phyloP scores from a whole-genome alignment of 2,888 invertebrate species.

The Chaetogeoica ovagalla region DNA sequence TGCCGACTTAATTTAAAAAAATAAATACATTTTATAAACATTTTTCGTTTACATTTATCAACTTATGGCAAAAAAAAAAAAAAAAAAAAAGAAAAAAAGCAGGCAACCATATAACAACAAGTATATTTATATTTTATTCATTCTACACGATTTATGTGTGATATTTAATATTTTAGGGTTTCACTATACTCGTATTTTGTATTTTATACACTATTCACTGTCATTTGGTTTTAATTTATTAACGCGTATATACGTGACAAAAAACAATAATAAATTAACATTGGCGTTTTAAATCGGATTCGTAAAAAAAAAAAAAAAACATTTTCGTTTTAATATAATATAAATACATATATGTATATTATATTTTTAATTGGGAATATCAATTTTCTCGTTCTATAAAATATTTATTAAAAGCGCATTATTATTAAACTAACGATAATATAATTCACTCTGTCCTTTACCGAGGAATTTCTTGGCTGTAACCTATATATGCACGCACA shows the following conservation, averaged over 20 bases:
- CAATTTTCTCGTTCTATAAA: not conserved
- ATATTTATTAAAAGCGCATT: slow-evolving; percentile 1
- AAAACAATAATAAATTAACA: not conserved
- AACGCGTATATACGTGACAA: not conserved
- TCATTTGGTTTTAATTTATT: slow-evolving; percentile 3
- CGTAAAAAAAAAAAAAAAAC: slow-evolving; percentile 3
- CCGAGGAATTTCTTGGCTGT: no score
- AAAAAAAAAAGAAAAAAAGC: no score
- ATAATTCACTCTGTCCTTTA: not conserved
- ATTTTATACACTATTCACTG: not conserved
- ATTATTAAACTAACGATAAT: not conserved
- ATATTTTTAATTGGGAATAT: not conserved
- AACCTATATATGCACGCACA: no score
- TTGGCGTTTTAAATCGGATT: not conserved
- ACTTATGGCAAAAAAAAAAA: not conserved
- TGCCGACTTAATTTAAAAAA: slow-evolving; percentile 3
- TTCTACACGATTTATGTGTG: not conserved
- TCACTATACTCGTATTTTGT: not conserved
- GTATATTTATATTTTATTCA: not conserved
- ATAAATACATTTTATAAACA: not conserved
- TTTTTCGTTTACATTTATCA: not conserved
- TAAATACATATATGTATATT: not conserved
- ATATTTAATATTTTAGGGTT: not conserved
- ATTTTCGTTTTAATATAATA: not conserved
- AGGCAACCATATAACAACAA: not conserved